Evolutionary conservation across 2,797 vertebrate genomes (phyloP), one percentile per base, ranked within the genome.

Genomic region (Scolopax rusticola): DNA sequence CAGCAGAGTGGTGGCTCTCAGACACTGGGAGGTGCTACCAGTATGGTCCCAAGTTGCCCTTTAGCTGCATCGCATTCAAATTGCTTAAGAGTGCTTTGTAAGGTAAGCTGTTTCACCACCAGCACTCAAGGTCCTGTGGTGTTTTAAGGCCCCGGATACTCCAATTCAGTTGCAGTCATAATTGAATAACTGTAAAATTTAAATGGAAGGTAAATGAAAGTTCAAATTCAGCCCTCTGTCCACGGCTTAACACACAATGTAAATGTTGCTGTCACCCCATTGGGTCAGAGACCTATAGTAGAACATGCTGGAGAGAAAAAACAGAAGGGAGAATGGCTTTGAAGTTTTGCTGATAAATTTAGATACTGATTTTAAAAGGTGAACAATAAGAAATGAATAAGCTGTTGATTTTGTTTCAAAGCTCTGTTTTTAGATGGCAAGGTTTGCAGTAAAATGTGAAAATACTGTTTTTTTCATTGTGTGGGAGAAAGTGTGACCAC

Each of bases 21-120:
- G 40, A 2, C 4, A 18, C n/a, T 32, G 21, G 60, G 41, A 43
- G 13, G 8, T 32, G 28, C n/a, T 78, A 25, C 0, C 0, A 56
- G 10, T 30, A 9, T 48, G 10, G 1, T 64, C 47, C n/a, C 24
- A 25, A 23, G 4, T 33, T 48, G 7, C 12, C 32, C 15, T 7
- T 45, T 45, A 27, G 15, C 33, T 81, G 8, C 6, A 24, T 45
- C 2, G 1, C 2, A 0, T 63, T 91, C 11, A 60, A 43, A 41
- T 17, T 64, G 16, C 48, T 50, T 40, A 76, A 74, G 21, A 88
- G 11, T 38, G 6, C 24, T 38, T 9, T 70, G 23, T 33, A 56
- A 12, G 5, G 8, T 45, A 43, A 77, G 10, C 9, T 80, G 8
- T 75, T 88, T 90, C 60, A 56, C n/a, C 6, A 48, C 5, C 43